phyloP scores from a whole-genome alignment of 2,888 invertebrate species.

The Drosophila conformis region DNA sequence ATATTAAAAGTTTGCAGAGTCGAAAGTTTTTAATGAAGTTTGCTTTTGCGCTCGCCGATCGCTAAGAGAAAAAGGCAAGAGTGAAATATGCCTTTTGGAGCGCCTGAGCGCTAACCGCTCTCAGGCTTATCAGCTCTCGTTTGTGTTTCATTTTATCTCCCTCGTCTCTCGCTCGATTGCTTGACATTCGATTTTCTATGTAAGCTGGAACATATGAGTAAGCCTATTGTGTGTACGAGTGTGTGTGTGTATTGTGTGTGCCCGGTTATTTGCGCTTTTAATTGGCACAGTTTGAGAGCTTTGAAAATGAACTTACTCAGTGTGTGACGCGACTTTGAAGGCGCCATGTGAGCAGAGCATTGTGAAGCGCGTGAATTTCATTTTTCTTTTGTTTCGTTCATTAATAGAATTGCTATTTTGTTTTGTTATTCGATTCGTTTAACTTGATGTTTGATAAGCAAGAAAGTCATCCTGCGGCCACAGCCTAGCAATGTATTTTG shows the following conservation, averaged over 20 bases:
- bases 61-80: slow-evolving; percentile 8
- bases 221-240: neutral
- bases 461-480: slow-evolving; percentile 3
- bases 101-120: slow-evolving; percentile 8
- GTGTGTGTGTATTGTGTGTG: slow-evolving; percentile 14
- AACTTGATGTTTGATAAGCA: slow-evolving; percentile 19
- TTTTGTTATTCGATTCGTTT: slow-evolving; percentile 22
- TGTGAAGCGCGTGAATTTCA: slow-evolving; percentile 24
- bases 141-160: slow-evolving; percentile 34
- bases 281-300: slow-evolving; percentile 64
- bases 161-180: slow-evolving; percentile 36
- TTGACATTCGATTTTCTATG: slow-evolving; percentile 47
- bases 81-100: neutral
- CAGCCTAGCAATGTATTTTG: slow-evolving; percentile 71
- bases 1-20: slow-evolving; percentile 50
- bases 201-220: slow-evolving; percentile 1
- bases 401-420: slow-evolving; percentile 20
- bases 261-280: slow-evolving; percentile 55
- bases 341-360: slow-evolving; percentile 60
- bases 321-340: slow-evolving; percentile 63
- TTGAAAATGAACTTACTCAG: slow-evolving; percentile 56
- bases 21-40: slow-evolving; percentile 53
- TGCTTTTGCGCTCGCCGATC: slow-evolving; percentile 32
- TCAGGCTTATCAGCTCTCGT: slow-evolving; percentile 21
- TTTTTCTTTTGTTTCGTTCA: slow-evolving; percentile 10